Evolutionary conservation across 2,888 invertebrate genomes (phyloP), one percentile per base, ranked within the genome.

Genomic region (Orthonevra nobilis): DNA sequence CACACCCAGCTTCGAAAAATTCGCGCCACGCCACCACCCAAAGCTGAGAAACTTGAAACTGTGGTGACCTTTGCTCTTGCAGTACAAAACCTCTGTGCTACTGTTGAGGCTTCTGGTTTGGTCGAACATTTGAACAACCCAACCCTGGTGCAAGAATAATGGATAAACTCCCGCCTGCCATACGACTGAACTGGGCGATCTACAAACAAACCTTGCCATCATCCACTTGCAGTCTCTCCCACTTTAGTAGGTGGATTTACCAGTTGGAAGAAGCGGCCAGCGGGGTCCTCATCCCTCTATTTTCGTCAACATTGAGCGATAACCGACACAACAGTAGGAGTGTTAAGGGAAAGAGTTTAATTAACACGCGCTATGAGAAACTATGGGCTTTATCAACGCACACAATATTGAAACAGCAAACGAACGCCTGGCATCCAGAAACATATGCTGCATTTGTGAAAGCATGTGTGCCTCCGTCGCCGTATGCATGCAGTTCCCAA

Each of bases 181-280:
- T 66, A 6, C 58, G 52, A 3, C 60, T 66, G 5, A 30, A 50
- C 12, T 66, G 58, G 73, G 58, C 48, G 2, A 19, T 50, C 12
- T 34, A 73, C 50, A 73, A 58, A 14, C 50, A 40, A 23, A 28
- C 9, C 1, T 14, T 52, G n/a, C 32, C 63, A 3, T 38, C 5
- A 6, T 63, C 63, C 3, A 50, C 5, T 3, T 63, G 63, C 4
- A 63, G 30, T 2, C 40, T 44, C 6, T n/a, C 9, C 3, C 20
- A 64, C 9, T 64, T 64, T 9, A 64, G 14, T 10, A 5, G 10
- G n/a, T 64, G 52, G 52, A 34, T 48, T 6, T 64, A 63, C 15
- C 10, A 4, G 10, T 42, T 52, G 19, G 28, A 48, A 1, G 54
- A 34, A 26, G 54, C 38, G 0, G 40, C 40, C 5, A 26, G 12